Conservation (phyloP, 2,797 vertebrate genomes). For the Anguilla megastoma region DNA sequence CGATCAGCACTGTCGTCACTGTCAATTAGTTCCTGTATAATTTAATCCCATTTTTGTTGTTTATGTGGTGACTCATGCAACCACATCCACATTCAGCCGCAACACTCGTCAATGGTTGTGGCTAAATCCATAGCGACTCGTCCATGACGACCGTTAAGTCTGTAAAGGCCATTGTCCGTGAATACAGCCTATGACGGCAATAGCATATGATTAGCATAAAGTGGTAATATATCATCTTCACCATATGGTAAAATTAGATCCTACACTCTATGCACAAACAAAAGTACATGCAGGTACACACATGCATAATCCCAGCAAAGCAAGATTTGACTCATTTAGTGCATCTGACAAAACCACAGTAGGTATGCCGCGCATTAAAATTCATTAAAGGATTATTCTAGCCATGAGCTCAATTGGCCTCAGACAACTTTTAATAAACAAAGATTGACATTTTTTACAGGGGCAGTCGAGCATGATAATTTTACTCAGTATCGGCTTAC, state of each 20-base stretch:
- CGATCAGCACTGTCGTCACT: not conserved
- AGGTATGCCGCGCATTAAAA: not conserved
- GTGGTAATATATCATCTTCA: not conserved
- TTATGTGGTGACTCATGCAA: not conserved
- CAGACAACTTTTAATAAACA: constrained; percentile 10
- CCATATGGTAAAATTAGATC: not conserved
- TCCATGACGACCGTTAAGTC: not conserved
- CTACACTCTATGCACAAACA: not conserved
- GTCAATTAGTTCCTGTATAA: not conserved
- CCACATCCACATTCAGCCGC: not conserved
- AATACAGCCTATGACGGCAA: not conserved
- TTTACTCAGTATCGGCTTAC: not conserved
- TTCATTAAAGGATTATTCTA: not conserved
- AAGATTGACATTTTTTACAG: constrained; percentile 10
- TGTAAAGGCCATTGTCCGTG: too few species aligned
- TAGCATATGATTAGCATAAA: not conserved
- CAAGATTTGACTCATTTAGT: not conserved
- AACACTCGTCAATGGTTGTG: not conserved
- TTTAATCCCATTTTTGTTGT: not conserved
- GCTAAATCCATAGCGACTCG: not conserved
- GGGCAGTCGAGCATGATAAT: not conserved
- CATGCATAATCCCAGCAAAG: not conserved
- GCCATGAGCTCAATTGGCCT: not conserved
- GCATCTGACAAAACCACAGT: not conserved
- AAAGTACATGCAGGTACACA: not conserved